phyloP scores from a whole-genome alignment of 2,113 vertebrate genomes.

The Acanthisitta chloris region DNA sequence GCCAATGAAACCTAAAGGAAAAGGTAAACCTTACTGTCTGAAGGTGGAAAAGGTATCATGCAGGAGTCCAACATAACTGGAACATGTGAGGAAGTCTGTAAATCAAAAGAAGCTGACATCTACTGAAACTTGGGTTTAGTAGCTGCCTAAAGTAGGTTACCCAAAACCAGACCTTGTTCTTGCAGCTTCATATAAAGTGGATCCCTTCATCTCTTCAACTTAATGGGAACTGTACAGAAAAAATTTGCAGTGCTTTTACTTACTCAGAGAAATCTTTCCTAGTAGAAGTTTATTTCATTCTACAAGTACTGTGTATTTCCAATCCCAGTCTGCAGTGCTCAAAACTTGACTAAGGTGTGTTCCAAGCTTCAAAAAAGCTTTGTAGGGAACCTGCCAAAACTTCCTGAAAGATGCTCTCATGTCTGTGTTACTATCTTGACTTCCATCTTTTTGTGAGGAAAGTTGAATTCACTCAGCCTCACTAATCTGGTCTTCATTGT shows the following conservation, averaged over 20 bases:
- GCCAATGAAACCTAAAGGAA: not conserved
- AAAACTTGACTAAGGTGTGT: not conserved
- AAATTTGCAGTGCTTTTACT: not conserved
- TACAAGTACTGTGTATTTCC: not conserved
- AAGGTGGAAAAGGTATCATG: not conserved
- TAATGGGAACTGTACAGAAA: not conserved
- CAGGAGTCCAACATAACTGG: not conserved
- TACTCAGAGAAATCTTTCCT: not conserved
- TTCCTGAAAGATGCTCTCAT: not conserved
- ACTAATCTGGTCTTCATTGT: not conserved
- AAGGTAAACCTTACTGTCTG: not conserved
- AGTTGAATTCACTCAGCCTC: not conserved
- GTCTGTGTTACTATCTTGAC: not conserved
- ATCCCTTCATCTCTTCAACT: not conserved
- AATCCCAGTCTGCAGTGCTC: not conserved
- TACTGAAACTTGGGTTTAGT: no score
- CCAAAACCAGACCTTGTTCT: not conserved
- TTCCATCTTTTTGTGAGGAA: not conserved
- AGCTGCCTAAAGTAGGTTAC: no score
- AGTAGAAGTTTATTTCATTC: not conserved
- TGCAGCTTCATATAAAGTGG: not conserved
- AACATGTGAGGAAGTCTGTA: not conserved
- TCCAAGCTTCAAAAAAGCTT: not conserved
- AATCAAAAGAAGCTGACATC: not conserved
- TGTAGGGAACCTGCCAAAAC: not conserved